These are phyloP conservation scores for Cephus pygmeus DNA, from an alignment of 2,888 invertebrate genomes.

Conservation along the genomic window DNA sequence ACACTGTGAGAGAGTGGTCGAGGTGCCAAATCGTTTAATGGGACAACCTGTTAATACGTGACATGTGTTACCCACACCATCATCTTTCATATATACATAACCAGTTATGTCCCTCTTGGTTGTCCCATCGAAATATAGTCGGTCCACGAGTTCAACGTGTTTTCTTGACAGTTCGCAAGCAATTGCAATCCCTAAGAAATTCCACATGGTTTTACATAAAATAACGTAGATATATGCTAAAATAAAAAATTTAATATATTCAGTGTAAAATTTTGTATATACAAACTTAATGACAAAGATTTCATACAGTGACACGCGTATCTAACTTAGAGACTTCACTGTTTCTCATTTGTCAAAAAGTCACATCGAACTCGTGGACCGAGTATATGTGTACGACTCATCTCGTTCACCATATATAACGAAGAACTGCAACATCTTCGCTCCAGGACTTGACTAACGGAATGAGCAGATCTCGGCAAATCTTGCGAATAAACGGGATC, in stretches of 20 bases:
- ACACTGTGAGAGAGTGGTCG: slow-evolving; percentile 26
- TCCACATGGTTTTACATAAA: too few species aligned
- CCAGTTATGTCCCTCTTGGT: slow-evolving; percentile 39
- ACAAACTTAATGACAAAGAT: too few species aligned
- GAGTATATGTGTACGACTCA: background rate
- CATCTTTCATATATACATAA: slow-evolving; percentile 48
- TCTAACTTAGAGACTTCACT: too few species aligned
- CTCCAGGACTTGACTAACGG: background rate
- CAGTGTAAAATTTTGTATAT: too few species aligned
- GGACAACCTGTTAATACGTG: slow-evolving; percentile 58
- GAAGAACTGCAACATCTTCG: background rate
- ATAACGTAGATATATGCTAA: too few species aligned
- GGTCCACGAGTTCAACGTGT: too few species aligned
- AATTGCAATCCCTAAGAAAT: too few species aligned
- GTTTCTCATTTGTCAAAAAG: too few species aligned
- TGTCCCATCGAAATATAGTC: slow-evolving; percentile 13
- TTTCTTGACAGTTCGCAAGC: too few species aligned
- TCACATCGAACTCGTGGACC: too few species aligned
- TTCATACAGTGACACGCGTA: too few species aligned
- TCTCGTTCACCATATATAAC: background rate
- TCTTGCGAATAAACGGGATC: background rate
- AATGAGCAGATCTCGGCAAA: background rate
- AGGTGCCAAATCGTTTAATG: slow-evolving; percentile 59
- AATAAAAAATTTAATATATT: too few species aligned
- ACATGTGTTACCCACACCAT: slow-evolving; percentile 49